Evolutionary conservation across 1,140 invertebrate genomes (phyloP).

Genomic region (Trinorchestia longiramus): DNA sequence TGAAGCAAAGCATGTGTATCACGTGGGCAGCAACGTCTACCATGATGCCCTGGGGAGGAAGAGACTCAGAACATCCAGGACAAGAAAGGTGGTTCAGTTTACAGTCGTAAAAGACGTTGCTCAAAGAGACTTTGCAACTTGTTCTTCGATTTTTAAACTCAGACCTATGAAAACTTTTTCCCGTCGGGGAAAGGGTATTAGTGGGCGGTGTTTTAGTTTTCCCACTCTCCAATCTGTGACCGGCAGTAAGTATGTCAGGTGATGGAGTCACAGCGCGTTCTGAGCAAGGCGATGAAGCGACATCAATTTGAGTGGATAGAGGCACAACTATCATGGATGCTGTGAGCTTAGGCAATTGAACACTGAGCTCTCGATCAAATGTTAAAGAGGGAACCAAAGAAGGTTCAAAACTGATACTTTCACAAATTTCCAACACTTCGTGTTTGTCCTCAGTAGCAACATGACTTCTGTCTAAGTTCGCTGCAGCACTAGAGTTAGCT

Average conservation of each 20-base stretch:
- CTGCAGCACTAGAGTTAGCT: not conserved
- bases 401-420: not conserved
- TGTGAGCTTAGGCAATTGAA: not conserved
- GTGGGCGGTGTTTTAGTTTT: not conserved
- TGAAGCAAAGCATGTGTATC: constrained; percentile 26
- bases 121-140: not conserved
- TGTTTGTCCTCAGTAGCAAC: not conserved
- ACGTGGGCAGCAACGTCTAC: constrained; percentile 12
- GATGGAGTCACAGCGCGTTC: not conserved
- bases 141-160: not conserved
- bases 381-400: not conserved
- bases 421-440: not conserved
- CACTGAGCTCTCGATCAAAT: not conserved
- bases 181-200: not conserved
- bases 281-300: not conserved
- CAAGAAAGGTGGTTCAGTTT: not conserved
- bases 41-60: not conserved
- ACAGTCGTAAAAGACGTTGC: constrained; percentile 42
- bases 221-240: not conserved
- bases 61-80: constrained; percentile 24
- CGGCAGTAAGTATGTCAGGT: not conserved
- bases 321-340: not conserved
- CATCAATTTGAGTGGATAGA: not conserved
- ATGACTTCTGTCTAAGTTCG: not conserved
- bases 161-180: not conserved